Conservation (phyloP, 2,888 invertebrate genomes). For the Trichopria drosophilae region DNA sequence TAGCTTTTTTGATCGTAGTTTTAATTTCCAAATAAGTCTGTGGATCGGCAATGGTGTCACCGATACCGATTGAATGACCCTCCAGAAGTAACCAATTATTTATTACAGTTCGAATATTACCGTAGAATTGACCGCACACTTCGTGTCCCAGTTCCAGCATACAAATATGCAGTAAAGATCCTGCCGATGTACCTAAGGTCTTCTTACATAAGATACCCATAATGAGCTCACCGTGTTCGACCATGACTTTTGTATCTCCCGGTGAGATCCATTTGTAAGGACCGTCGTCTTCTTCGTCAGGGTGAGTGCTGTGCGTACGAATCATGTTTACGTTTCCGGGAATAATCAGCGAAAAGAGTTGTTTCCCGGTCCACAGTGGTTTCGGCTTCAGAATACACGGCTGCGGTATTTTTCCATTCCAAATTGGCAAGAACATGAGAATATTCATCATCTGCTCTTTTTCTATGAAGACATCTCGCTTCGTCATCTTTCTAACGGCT, state of each 20-base stretch:
- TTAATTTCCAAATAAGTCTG: conserved; percentile 98
- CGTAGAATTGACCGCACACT: conserved; percentile 93
- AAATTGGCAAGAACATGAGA: conserved; percentile 96
- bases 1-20: conserved; percentile 96
- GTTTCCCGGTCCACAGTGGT: conserved; percentile 96
- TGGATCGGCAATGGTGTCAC: conserved; percentile 99
- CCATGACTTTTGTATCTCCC: conserved; percentile 97
- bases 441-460: conserved; percentile 99
- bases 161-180: conserved; percentile 95
- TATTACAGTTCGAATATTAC: conserved; percentile 98
- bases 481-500: conserved; percentile 99
- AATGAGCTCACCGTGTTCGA: conserved; percentile 96
- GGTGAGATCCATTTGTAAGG: conserved; percentile 99
- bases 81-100: conserved; percentile 97
- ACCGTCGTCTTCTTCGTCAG: conserved; percentile 97
- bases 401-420: conserved; percentile 99
- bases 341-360: conserved; percentile 96
- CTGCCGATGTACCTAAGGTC: conserved; percentile 95
- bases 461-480: conserved; percentile 95
- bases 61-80: conserved; percentile 96
- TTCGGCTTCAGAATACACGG: conserved; percentile 96
- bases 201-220: conserved; percentile 99
- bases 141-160: conserved; percentile 97
- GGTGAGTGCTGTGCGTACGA: conserved; percentile 97
- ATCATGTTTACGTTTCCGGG: conserved; percentile 97